These are phyloP conservation scores for Sebastes schlegelii DNA, from an alignment of 2,113 vertebrate genomes.

Conservation along the genomic window DNA sequence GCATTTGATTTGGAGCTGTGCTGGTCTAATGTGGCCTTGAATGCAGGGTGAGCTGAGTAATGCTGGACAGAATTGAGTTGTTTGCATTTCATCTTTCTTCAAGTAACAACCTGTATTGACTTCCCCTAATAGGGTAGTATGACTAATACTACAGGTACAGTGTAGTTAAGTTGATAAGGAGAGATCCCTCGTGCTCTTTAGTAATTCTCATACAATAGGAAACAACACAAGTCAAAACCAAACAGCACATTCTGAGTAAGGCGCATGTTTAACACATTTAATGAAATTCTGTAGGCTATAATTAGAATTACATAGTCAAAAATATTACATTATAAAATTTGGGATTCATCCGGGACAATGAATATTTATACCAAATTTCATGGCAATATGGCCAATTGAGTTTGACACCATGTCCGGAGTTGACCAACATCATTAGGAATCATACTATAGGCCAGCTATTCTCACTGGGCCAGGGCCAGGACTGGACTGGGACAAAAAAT, in stretches of 20 bases:
- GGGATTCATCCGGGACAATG: background rate
- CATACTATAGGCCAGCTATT: too few species aligned
- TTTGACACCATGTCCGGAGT: background rate
- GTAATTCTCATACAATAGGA: background rate
- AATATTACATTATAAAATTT: background rate
- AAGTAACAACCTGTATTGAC: background rate
- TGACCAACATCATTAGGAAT: background rate
- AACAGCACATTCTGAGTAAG: background rate
- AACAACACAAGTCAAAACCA: background rate
- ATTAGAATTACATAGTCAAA: background rate
- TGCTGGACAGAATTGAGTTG: background rate
- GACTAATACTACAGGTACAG: background rate
- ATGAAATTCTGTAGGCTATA: background rate
- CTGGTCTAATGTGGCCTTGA: slow-evolving; percentile 20
- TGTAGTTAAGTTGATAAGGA: background rate
- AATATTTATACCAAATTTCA: background rate
- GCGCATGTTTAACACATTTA: background rate
- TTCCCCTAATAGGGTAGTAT: background rate
- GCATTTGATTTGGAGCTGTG: slow-evolving; percentile 43
- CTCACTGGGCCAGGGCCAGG: too few species aligned
- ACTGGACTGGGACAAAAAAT: too few species aligned
- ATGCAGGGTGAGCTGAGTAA: slow-evolving; percentile 32
- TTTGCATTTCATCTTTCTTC: slow-evolving; percentile 3
- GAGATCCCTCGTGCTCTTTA: background rate
- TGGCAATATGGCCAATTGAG: background rate